Percentiles rank a stretch among this genome's conserved stretches.
phyloP scores from a whole-genome alignment of 1,140 invertebrate species.

The Sminthurinus signatus region DNA sequence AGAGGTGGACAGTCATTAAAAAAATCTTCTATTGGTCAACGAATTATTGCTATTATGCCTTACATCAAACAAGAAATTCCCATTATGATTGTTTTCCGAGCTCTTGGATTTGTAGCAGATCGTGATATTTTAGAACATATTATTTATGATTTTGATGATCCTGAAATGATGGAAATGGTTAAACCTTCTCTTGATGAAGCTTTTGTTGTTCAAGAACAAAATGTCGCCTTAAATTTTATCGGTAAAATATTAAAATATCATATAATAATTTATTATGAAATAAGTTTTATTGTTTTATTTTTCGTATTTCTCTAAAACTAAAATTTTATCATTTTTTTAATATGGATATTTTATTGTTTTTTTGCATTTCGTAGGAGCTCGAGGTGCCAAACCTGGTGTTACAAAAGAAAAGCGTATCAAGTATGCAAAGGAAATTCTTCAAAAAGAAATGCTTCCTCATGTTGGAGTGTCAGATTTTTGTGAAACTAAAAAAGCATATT shows the following conservation, averaged over 20 bases:
- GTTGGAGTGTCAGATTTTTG: conserved; percentile 98
- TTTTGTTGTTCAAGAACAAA: conserved; percentile 98
- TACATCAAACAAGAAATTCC: conserved; percentile 99
- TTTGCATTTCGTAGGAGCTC: conserved; percentile 57
- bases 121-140: conserved; percentile 98
- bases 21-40: conserved; percentile 95
- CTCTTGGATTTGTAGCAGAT: conserved; percentile 96
- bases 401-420: conserved; percentile 98
- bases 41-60: conserved; percentile 94
- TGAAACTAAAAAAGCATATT: conserved; percentile 99
- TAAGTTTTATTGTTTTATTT: background rate
- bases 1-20: conserved; percentile 89
- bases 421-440: conserved; percentile 96
- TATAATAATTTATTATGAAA: background rate
- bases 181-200: conserved; percentile 98
- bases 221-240: conserved; percentile 97
- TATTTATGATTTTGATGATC: conserved; percentile 98
- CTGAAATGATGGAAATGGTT: conserved; percentile 99
- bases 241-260: conserved; percentile 19
- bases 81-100: conserved; percentile 97
- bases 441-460: conserved; percentile 99
- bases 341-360: background rate
- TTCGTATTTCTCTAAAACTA: no score
- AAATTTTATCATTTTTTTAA: background rate
- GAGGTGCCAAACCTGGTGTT: conserved; percentile 93